phyloP scores from a whole-genome alignment of 2,113 vertebrate species.

The Callaeas wilsoni region DNA sequence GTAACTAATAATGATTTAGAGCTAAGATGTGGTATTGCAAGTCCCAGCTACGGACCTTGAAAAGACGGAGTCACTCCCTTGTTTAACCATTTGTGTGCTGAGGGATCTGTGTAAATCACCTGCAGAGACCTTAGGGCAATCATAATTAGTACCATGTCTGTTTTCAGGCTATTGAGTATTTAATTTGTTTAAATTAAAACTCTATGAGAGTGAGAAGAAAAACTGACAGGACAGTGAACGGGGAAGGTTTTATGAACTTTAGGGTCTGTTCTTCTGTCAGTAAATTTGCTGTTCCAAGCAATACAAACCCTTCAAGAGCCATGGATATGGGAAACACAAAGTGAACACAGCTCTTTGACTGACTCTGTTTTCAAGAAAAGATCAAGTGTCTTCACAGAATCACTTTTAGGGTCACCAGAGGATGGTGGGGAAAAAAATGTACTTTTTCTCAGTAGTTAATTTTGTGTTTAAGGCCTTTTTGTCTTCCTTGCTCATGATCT shows the following conservation, averaged over 20 bases:
- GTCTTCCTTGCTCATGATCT: not conserved
- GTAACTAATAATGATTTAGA: not conserved
- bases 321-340: not conserved
- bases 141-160: not conserved
- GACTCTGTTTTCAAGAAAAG: not conserved
- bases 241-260: not conserved
- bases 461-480: not conserved
- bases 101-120: not conserved
- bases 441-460: not conserved
- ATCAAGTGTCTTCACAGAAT: not conserved
- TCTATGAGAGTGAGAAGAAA: not conserved
- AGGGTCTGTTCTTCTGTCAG: not conserved
- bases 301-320: not conserved
- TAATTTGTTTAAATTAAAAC: not conserved
- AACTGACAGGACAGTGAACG: not conserved
- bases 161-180: not conserved
- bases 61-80: not conserved
- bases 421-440: rapidly evolving
- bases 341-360: not conserved
- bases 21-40: not conserved
- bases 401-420: not conserved
- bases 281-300: not conserved
- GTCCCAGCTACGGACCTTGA: not conserved
- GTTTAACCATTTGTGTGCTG: not conserved
- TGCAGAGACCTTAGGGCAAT: not conserved